phyloP scores from a whole-genome alignment of 2,888 invertebrate species.

The Petrolisthes cinctipes region DNA sequence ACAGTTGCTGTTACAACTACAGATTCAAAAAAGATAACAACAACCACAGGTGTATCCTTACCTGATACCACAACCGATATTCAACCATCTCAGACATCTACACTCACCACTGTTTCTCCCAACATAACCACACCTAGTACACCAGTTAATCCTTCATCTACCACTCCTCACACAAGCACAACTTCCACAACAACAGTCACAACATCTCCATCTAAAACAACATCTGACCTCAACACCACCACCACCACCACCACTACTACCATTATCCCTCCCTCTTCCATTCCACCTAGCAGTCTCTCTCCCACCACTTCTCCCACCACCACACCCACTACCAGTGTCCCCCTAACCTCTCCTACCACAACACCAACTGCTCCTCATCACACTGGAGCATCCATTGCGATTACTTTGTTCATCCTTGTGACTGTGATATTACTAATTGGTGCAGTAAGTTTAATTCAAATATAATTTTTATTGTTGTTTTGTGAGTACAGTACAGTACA shows the following conservation, averaged over 20 bases:
- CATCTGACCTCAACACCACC: not conserved
- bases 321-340: not conserved
- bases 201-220: not conserved
- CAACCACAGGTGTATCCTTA: not conserved
- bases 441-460: slow-evolving; percentile 34
- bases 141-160: not conserved
- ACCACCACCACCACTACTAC: slow-evolving; percentile 12
- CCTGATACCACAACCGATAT: not conserved
- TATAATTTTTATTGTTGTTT: too few relatives aligned
- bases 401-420: slow-evolving; percentile 41
- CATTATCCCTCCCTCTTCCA: not conserved
- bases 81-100: not conserved
- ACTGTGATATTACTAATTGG: slow-evolving; percentile 46
- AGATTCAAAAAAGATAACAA: not conserved
- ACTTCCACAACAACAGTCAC: not conserved
- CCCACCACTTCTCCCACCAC: not conserved
- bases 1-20: not conserved
- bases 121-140: not conserved
- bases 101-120: not conserved
- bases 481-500: too few relatives aligned
- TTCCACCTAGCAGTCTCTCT: not conserved
- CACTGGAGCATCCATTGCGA: slow-evolving; percentile 31
- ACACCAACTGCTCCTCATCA: slow-evolving; percentile 14
- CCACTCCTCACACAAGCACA: not conserved
- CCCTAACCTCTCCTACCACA: slow-evolving; percentile 1